These are phyloP conservation scores for Zaprionus africanus DNA, from an alignment of 1,140 invertebrate genomes.

Conservation along the genomic window DNA sequence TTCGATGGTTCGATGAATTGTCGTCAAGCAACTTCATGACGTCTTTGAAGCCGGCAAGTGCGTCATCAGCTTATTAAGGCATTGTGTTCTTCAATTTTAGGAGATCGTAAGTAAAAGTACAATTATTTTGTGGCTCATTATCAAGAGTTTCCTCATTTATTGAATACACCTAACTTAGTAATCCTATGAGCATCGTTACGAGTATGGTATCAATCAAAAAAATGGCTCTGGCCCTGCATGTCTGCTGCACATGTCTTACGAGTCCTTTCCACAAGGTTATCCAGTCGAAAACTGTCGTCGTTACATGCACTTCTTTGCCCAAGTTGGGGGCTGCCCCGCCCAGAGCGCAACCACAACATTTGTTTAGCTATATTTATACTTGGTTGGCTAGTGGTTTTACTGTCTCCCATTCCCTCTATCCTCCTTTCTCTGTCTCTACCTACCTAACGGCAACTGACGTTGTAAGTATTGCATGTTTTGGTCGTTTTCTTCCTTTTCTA, in stretches of 20 bases:
- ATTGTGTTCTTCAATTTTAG: too few relatives aligned
- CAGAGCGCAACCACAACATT: conserved; percentile 49
- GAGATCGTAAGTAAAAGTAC: too few relatives aligned
- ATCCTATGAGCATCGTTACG: conserved; percentile 16
- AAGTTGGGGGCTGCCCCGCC: conserved; percentile 16
- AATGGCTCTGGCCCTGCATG: conserved; percentile 13
- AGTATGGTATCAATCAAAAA: conserved; percentile 35
- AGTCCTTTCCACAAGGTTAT: conserved; percentile 54
- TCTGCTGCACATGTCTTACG: conserved; percentile 11
- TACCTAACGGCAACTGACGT: conserved; percentile 56
- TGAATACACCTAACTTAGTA: neutral
- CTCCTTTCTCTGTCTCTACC: conserved; percentile 4
- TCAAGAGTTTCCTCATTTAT: neutral
- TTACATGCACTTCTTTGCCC: conserved; percentile 32
- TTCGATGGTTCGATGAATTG: conserved; percentile 2
- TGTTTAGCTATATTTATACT: conserved; percentile 63
- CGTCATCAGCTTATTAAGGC: conserved; percentile 31
- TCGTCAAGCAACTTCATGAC: conserved; percentile 39
- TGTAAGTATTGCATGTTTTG: conserved; percentile 75
- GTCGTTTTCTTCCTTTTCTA: conserved; percentile 58
- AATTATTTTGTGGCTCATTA: neutral
- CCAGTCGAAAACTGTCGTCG: conserved; percentile 34
- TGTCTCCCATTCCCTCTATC: conserved; percentile 2
- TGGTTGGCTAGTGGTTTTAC: conserved; percentile 40
- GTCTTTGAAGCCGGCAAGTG: conserved; percentile 33